Evolutionary conservation across 2,888 invertebrate species (phyloP).

Genomic region (Apamea crenata): DNA sequence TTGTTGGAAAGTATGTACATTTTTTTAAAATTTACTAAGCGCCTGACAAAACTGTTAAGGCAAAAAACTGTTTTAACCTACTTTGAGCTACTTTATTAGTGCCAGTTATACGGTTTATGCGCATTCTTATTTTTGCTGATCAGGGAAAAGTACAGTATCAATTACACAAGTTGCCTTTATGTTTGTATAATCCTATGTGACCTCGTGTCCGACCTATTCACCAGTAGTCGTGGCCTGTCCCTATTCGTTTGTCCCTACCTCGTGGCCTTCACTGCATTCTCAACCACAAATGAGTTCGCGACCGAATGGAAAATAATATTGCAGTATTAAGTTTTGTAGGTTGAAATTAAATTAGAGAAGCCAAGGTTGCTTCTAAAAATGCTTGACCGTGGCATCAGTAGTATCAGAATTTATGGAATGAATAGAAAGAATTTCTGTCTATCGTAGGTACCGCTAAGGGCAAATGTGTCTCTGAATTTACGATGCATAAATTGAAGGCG

Average conservation of each 20-base stretch:
- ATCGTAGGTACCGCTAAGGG: neutral
- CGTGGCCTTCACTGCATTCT: conserved; percentile 28
- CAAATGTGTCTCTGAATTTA: neutral
- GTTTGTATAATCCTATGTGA: neutral
- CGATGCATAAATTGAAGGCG: no score
- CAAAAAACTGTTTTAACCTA: conserved; percentile 27
- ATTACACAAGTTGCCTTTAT: neutral
- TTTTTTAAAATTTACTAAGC: neutral
- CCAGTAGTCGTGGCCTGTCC: neutral
- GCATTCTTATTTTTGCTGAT: neutral
- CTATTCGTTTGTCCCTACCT: neutral
- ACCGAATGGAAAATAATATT: conserved; percentile 40
- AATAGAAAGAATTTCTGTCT: neutral
- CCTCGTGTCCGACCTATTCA: neutral
- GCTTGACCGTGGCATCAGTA: neutral
- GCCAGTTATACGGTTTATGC: neutral
- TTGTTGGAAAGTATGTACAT: conserved; percentile 87
- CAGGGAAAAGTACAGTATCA: neutral
- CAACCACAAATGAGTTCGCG: conserved; percentile 46
- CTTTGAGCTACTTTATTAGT: neutral
- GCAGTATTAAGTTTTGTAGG: conserved; percentile 39
- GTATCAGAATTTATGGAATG: neutral
- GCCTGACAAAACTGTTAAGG: conserved; percentile 43
- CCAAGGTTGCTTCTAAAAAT: conserved; percentile 5
- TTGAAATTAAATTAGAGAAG: conserved; percentile 13